Percentiles rank a stretch among this genome's conserved stretches.
Conservation (phyloP, 2,888 invertebrate genomes). For the Pterostichus madidus region DNA sequence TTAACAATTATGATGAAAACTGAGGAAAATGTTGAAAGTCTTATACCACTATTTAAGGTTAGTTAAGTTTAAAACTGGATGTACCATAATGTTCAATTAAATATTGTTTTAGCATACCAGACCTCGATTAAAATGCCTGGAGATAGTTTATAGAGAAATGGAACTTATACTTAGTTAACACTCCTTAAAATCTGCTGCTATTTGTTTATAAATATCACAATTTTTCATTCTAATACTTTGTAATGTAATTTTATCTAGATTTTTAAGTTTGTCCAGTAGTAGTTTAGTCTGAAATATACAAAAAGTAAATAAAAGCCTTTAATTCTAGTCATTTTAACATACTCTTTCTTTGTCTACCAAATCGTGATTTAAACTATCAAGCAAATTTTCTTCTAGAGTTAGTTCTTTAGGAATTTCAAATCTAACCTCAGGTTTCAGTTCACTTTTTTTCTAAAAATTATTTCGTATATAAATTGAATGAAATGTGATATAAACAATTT, state of each 20-base stretch:
- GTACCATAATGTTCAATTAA: conserved; percentile 56
- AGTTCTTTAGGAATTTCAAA: conserved; percentile 5
- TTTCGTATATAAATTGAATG: neutral
- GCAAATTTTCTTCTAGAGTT: conserved; percentile 21
- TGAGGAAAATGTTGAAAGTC: conserved; percentile 71
- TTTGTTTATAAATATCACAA: conserved; percentile 44
- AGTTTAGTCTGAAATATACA: conserved; percentile 36
- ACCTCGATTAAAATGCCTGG: conserved; percentile 75
- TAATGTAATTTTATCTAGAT: conserved; percentile 17
- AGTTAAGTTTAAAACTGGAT: conserved; percentile 58
- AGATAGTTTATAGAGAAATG: conserved; percentile 72
- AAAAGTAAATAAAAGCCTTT: neutral
- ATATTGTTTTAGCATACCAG: conserved; percentile 73
- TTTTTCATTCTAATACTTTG: conserved; percentile 31
- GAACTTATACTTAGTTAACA: conserved; percentile 58
- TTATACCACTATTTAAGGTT: conserved; percentile 76
- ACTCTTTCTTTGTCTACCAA: conserved; percentile 36
- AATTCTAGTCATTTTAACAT: neutral
- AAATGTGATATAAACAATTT: neutral
- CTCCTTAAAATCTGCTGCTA: conserved; percentile 32
- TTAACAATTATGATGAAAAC: conserved; percentile 75
- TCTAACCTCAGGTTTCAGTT: neutral
- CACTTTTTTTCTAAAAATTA: conserved; percentile 47
- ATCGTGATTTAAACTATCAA: neutral
- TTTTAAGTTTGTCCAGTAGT: conserved; percentile 32